Base-by-base conservation (phyloP, 2,888 invertebrate species). In the Xanthorhoe spadicearia region DNA sequence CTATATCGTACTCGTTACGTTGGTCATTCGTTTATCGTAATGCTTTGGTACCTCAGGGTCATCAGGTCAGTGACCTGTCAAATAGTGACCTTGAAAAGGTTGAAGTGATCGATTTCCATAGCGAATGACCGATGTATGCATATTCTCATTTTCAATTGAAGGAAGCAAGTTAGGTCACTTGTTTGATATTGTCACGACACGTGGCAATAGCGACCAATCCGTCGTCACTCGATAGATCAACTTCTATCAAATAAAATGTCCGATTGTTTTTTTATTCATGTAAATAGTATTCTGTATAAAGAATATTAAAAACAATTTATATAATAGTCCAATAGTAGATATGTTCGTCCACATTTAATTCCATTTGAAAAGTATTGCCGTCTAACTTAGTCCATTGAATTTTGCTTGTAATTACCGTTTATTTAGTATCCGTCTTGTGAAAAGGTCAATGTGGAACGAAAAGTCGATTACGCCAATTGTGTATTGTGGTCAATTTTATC, bases 311-410 rank as follows among this genome's bases (percentile, higher is more conserved):
- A 86, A 83, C 79, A 80, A 79, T 85, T 83, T 88, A 87, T n/a
- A n/a, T n/a, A n/a, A n/a, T 85, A 90, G 90, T 89, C 89, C 90
- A 90, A 84, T 86, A 82, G 77, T 90, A 88, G 84, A 84, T 89
- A 85, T 86, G 87, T 90, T 92, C 92, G 92, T 92, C 92, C 92
- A 90, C 89, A 76, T 87, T 87, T 89, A 78, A 92, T 90, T 90
- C 90, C 89, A 87, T 85, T 86, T 76, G 84, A 85, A 88, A 88
- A 83, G 82, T 77, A 87, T 88, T 89, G 87, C 92, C 92, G 90
- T 92, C 92, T 87, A 79, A 84, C 77, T 79, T 87, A 90, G 90
- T 91, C 89, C 89, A 89, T 84, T 82, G 81, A 75, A 83, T 84
- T 79, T 83, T 77, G 84, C 83, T 88, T 87, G 75, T 68, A 70